phyloP scores from a whole-genome alignment of 1,140 invertebrate genomes.

The Leptoteleia sp. region DNA sequence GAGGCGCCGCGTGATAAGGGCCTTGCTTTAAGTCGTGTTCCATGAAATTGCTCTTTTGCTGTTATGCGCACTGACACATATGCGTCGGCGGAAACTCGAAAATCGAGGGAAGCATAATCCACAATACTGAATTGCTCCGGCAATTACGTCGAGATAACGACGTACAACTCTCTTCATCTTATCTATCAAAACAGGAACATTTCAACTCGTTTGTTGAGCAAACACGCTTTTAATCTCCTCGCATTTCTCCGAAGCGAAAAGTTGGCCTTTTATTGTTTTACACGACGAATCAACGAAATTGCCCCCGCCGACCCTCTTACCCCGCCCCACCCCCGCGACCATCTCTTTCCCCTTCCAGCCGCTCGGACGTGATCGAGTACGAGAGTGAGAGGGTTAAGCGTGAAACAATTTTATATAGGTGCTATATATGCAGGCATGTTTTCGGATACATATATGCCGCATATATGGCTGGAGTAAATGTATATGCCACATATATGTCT shows the following conservation, averaged over 20 bases:
- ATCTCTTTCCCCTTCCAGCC: too few species aligned
- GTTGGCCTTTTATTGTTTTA: slow-evolving; percentile 2
- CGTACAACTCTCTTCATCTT: slow-evolving; percentile 58
- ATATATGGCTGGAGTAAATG: too few species aligned
- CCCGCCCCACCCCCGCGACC: too few species aligned
- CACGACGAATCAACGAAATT: slow-evolving; percentile 1
- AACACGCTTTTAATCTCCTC: slow-evolving; percentile 45
- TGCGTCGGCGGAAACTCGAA: slow-evolving; percentile 54
- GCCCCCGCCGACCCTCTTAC: too few species aligned
- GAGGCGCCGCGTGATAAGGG: slow-evolving; percentile 65
- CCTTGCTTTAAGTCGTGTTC: slow-evolving; percentile 68
- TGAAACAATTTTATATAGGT: too few species aligned
- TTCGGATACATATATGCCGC: too few species aligned
- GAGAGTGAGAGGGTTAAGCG: too few species aligned
- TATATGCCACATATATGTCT: too few species aligned
- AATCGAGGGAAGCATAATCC: slow-evolving; percentile 49
- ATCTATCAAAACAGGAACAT: slow-evolving; percentile 48
- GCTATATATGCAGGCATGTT: too few species aligned
- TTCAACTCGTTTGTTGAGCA: slow-evolving; percentile 27
- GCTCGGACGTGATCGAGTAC: too few species aligned
- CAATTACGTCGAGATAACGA: slow-evolving; percentile 61
- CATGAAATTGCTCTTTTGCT: slow-evolving; percentile 70
- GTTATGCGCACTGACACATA: slow-evolving; percentile 44
- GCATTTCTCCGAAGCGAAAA: slow-evolving; percentile 3
- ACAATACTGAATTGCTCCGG: slow-evolving; percentile 55